A percentile compares a stretch with the other conserved stretches of the same genome.
These are phyloP conservation scores for Muscicapa striata DNA, from an alignment of 2,797 vertebrate species.

Conservation along the genomic window DNA sequence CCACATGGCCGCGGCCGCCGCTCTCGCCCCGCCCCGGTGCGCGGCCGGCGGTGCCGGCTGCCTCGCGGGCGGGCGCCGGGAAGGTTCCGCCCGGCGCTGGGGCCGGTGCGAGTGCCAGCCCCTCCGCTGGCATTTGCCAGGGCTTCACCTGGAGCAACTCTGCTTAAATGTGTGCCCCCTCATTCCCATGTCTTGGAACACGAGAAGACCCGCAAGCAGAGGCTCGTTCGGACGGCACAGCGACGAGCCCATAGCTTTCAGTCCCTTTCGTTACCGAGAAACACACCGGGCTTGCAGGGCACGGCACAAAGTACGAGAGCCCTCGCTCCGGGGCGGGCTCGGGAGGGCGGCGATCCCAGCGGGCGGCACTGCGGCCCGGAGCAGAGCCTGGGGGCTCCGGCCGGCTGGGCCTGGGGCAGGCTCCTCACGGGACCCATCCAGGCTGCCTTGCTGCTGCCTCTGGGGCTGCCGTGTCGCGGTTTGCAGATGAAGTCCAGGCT, in stretches of 20 bases:
- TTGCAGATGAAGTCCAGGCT: rapidly evolving
- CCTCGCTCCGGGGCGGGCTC: no score
- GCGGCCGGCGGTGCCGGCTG: not conserved
- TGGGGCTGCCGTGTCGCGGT: not conserved
- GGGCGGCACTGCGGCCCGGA: rapidly evolving
- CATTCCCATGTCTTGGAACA: no score
- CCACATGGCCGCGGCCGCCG: not conserved
- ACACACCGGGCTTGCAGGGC: rapidly evolving
- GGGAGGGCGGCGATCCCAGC: rapidly evolving
- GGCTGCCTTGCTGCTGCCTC: not conserved
- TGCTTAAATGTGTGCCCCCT: not conserved
- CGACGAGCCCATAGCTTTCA: not conserved
- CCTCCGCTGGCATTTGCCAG: rapidly evolving
- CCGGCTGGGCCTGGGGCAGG: rapidly evolving
- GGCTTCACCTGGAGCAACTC: not conserved
- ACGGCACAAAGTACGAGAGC: rapidly evolving
- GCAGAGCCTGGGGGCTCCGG: rapidly evolving
- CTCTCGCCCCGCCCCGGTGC: not conserved
- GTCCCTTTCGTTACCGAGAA: not conserved
- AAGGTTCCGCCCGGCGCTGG: not conserved
- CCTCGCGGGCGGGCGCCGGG: not conserved
- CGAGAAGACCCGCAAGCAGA: not conserved
- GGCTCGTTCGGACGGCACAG: not conserved
- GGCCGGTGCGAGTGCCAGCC: rapidly evolving
- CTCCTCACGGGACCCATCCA: rapidly evolving